Percentiles rank a stretch among this genome's conserved stretches.
These are phyloP conservation scores for Psilanteris sp. DNA, from an alignment of 1,140 invertebrate genomes.

Conservation along the genomic window DNA sequence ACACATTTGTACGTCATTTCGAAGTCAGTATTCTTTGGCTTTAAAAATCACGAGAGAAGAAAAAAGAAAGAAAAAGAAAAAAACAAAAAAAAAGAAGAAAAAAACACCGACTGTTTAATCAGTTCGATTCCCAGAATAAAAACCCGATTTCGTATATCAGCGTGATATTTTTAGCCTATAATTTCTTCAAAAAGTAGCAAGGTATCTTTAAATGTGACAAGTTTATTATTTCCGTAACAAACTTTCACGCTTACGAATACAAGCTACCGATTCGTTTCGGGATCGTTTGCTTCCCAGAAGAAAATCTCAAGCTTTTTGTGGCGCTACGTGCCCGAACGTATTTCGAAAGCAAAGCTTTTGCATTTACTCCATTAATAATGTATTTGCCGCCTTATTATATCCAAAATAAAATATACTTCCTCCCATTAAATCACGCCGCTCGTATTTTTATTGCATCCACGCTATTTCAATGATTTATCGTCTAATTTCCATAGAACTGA, in stretches of 20 bases:
- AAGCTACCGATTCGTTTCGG: conserved; percentile 54
- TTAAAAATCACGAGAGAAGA: too few species aligned
- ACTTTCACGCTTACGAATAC: conserved; percentile 60
- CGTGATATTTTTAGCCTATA: conserved; percentile 52
- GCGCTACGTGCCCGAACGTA: conserved; percentile 44
- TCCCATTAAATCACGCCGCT: conserved; percentile 15
- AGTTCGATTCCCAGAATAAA: conserved; percentile 29
- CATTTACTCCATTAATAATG: conserved; percentile 50
- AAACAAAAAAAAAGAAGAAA: conserved; percentile 3
- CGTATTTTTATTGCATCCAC: conserved; percentile 19
- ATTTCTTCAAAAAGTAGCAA: conserved; percentile 57
- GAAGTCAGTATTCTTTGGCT: too few species aligned
- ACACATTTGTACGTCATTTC: too few species aligned
- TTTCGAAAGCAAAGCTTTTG: conserved; percentile 53
- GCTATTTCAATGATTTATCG: conserved; percentile 33
- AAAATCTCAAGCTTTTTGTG: conserved; percentile 58
- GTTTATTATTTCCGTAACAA: conserved; percentile 62
- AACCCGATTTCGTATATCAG: conserved; percentile 11
- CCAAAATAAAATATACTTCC: conserved; percentile 42
- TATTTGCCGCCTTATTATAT: conserved; percentile 45
- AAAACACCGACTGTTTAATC: conserved; percentile 14
- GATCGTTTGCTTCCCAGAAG: conserved; percentile 51
- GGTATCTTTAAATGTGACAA: conserved; percentile 62
- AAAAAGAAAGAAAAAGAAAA: too few species aligned
- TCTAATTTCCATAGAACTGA: conserved; percentile 32